Percentiles rank a stretch among this genome's conserved stretches.
phyloP scores from a whole-genome alignment of 2,113 vertebrate genomes.

The Phalacrocorax pelagicus region DNA sequence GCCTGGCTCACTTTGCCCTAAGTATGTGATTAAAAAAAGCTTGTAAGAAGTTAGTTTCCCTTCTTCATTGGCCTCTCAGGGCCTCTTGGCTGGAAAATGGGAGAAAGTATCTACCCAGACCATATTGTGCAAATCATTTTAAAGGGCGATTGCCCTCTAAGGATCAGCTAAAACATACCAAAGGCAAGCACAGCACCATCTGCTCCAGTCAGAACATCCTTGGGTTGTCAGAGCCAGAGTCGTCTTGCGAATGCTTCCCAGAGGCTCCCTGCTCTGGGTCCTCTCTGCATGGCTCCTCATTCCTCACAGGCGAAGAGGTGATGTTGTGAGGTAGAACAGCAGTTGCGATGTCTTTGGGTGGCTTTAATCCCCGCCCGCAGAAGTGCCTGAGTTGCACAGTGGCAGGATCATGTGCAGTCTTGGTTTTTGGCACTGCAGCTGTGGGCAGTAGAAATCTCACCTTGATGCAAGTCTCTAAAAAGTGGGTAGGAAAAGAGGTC shows the following conservation, averaged over 20 bases:
- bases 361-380: background rate
- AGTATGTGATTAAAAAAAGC: background rate
- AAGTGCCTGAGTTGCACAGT: background rate
- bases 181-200: background rate
- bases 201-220: background rate
- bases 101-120: background rate
- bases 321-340: background rate
- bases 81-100: background rate
- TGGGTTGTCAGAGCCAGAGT: background rate
- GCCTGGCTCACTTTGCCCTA: background rate
- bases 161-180: background rate
- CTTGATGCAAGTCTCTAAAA: background rate
- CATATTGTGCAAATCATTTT: background rate
- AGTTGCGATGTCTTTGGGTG: fast-evolving
- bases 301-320: background rate
- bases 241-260: background rate
- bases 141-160: background rate
- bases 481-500: background rate
- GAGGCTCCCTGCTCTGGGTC: background rate
- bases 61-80: background rate
- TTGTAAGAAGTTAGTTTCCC: background rate
- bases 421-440: background rate
- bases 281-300: background rate
- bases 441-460: background rate
- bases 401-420: background rate